Percentiles rank a stretch among this genome's conserved stretches.
Evolutionary conservation across 2,113 vertebrate genomes (phyloP).

Genomic region (Spermophilus dauricus): DNA sequence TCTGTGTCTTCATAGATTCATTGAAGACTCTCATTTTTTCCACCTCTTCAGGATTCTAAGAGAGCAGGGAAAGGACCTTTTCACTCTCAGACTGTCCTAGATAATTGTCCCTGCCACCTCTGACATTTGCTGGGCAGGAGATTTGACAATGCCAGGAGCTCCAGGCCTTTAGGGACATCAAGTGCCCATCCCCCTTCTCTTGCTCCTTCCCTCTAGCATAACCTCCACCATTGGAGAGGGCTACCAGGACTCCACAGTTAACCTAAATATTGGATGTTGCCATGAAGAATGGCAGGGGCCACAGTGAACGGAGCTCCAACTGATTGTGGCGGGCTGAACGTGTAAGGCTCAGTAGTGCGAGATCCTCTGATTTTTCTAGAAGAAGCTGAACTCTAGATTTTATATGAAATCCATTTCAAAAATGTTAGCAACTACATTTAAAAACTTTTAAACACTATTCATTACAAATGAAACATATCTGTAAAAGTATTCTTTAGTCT

Average conservation of each 20-base stretch:
- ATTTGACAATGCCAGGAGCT: background rate
- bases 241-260: background rate
- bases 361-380: background rate
- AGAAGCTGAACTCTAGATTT: constrained; percentile 28
- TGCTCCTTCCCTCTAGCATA: background rate
- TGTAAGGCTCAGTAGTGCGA: background rate
- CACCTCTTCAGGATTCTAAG: background rate
- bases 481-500: background rate
- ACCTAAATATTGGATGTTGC: background rate
- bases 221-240: background rate
- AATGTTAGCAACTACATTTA: background rate
- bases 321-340: background rate
- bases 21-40: background rate
- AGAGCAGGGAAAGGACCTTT: background rate
- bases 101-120: background rate
- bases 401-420: background rate
- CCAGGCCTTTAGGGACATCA: rapidly evolving
- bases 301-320: background rate
- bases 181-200: background rate
- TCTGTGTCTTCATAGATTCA: background rate
- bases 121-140: background rate
- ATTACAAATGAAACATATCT: background rate
- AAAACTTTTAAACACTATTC: constrained; percentile 18
- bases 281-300: background rate
- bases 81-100: background rate